phyloP scores from a whole-genome alignment of 2,797 vertebrate genomes.

The Mastacembelus armatus region DNA sequence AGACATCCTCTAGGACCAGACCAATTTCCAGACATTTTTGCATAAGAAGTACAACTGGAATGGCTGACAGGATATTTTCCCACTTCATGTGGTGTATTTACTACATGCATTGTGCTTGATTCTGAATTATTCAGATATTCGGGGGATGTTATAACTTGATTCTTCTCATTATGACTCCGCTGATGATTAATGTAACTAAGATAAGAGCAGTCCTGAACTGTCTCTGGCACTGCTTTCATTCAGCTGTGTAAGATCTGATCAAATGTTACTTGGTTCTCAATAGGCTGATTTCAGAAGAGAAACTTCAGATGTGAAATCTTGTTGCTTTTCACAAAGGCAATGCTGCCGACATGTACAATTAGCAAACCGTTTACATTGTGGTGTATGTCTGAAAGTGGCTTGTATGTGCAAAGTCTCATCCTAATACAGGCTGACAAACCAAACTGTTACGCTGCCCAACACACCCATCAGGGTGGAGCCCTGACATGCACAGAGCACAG shows the following conservation, averaged over 20 bases:
- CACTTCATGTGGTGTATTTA: too few species aligned
- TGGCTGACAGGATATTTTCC: too few species aligned
- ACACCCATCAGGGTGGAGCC: conserved; percentile 24
- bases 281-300: not conserved
- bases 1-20: too few species aligned
- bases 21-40: too few species aligned
- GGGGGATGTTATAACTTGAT: too few species aligned
- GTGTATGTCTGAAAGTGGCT: not conserved
- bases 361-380: not conserved
- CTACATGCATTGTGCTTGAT: too few species aligned
- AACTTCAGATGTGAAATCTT: not conserved
- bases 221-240: not conserved
- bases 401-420: conserved; percentile 13
- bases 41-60: too few species aligned
- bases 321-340: not conserved
- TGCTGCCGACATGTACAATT: not conserved
- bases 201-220: too few species aligned
- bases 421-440: conserved; percentile 46
- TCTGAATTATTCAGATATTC: too few species aligned
- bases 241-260: not conserved
- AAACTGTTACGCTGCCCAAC: conserved; percentile 47
- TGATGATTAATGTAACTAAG: too few species aligned
- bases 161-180: too few species aligned
- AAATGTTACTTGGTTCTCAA: not conserved
- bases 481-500: conserved; percentile 70